Evolutionary conservation across 1,140 invertebrate genomes (phyloP).

Genomic region (Drosophila pseudoananassae): DNA sequence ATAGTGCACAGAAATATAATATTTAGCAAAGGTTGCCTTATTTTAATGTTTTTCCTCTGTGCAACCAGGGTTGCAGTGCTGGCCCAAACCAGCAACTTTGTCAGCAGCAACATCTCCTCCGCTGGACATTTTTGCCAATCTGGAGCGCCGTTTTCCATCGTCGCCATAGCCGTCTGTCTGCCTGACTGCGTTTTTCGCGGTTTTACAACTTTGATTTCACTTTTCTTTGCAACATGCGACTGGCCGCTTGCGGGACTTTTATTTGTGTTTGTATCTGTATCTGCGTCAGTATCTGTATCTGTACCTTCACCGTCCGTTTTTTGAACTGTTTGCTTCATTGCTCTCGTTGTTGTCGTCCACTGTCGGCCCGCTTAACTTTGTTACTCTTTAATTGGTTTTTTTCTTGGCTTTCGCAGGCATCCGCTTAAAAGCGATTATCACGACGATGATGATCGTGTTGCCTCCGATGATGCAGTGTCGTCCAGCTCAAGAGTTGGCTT

Average conservation of each 20-base stretch:
- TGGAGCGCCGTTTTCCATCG: slow-evolving; percentile 66
- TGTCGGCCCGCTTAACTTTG: slow-evolving; percentile 71
- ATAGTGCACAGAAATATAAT: no score
- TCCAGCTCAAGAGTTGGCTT: slow-evolving; percentile 51
- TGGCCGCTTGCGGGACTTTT: slow-evolving; percentile 36
- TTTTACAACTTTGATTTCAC: slow-evolving; percentile 83
- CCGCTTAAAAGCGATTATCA: slow-evolving; percentile 36
- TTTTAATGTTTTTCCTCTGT: slow-evolving; percentile 9
- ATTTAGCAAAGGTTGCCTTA: neutral
- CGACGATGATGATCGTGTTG: slow-evolving; percentile 41
- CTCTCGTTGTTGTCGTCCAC: slow-evolving; percentile 65
- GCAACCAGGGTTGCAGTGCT: slow-evolving; percentile 20
- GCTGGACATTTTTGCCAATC: slow-evolving; percentile 75
- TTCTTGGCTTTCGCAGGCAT: slow-evolving; percentile 53
- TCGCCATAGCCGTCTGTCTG: slow-evolving; percentile 61
- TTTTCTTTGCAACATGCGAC: slow-evolving; percentile 81
- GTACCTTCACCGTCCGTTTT: slow-evolving; percentile 80
- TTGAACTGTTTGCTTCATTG: slow-evolving; percentile 80
- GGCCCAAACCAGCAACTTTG: slow-evolving; percentile 48
- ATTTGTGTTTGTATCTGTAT: slow-evolving; percentile 41
- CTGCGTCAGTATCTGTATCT: slow-evolving; percentile 35
- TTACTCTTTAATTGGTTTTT: slow-evolving; percentile 80
- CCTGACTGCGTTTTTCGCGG: slow-evolving; percentile 81
- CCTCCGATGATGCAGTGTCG: slow-evolving; percentile 55
- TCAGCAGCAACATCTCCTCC: slow-evolving; percentile 62